A percentile compares a stretch with the other conserved stretches of the same genome.
Evolutionary conservation across 2,888 invertebrate species (phyloP).

Genomic region (Thera obeliscata): DNA sequence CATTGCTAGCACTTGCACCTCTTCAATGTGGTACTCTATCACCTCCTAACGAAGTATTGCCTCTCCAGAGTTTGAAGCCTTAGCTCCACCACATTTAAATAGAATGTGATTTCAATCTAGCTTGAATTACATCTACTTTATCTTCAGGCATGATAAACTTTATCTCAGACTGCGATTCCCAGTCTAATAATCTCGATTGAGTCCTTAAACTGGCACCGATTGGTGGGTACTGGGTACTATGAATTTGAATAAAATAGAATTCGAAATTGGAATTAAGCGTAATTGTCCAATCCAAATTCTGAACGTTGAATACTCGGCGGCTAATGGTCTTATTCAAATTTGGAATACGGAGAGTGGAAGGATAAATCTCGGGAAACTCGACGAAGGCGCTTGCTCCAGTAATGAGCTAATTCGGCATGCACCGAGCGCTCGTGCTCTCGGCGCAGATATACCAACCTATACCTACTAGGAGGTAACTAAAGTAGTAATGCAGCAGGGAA

Average conservation of each 20-base stretch:
- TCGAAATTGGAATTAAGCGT: constrained; percentile 44
- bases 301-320: constrained; percentile 51
- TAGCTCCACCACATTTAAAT: constrained; percentile 22
- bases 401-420: constrained; percentile 76
- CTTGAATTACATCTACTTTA: constrained; percentile 23
- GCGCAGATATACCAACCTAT: constrained; percentile 37
- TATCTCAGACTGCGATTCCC: constrained; percentile 21
- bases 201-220: constrained; percentile 23
- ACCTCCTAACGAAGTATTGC: constrained; percentile 22
- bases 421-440: constrained; percentile 45
- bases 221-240: constrained; percentile 18
- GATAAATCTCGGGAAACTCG: constrained; percentile 59
- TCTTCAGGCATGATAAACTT: constrained; percentile 28
- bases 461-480: constrained; percentile 34
- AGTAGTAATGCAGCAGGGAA: constrained; percentile 51
- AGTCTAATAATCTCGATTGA: constrained; percentile 29
- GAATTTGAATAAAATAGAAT: constrained; percentile 42
- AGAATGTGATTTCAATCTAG: constrained; percentile 27
- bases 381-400: constrained; percentile 56
- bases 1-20: constrained; percentile 16
- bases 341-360: constrained; percentile 59
- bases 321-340: constrained; percentile 69
- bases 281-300: constrained; percentile 50
- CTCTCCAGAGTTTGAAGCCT: constrained; percentile 14
- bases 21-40: constrained; percentile 18